Conservation (phyloP, 1,140 invertebrate species). For the Danaus plexippus region DNA sequence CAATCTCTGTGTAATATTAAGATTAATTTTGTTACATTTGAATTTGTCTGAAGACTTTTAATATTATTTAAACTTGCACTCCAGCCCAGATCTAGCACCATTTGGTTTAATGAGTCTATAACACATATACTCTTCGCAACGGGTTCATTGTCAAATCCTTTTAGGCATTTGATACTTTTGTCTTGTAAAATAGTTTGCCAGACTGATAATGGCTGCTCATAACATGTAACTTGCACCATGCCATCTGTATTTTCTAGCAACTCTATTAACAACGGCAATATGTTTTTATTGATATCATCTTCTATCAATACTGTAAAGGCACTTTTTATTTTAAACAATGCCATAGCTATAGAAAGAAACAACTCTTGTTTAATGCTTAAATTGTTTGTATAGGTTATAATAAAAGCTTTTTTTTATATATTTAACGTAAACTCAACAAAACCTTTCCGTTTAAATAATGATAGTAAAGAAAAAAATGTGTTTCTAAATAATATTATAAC, state of each 20-base stretch:
- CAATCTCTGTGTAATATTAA: constrained; percentile 70
- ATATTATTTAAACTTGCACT: constrained; percentile 38
- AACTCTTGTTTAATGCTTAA: no score
- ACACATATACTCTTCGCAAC: constrained; percentile 31
- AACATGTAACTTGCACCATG: constrained; percentile 43
- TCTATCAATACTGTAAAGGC: constrained; percentile 46
- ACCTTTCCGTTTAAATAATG: no score
- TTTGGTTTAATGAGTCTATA: constrained; percentile 65
- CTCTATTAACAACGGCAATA: constrained; percentile 41
- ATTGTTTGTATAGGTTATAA: no score
- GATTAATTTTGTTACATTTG: constrained; percentile 59
- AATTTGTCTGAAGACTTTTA: constrained; percentile 27
- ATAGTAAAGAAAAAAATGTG: no score
- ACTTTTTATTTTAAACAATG: constrained; percentile 47
- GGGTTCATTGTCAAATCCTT: constrained; percentile 27
- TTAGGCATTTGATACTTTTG: constrained; percentile 27
- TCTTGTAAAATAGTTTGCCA: constrained; percentile 50
- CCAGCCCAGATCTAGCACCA: constrained; percentile 51
- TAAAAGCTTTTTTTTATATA: no score
- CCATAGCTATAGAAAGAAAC: constrained; percentile 26
- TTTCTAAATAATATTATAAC: no score
- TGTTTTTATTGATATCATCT: constrained; percentile 51
- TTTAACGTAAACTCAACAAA: no score
- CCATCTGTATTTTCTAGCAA: constrained; percentile 30
- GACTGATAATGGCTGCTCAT: constrained; percentile 47